Conservation (phyloP, 2,797 vertebrate species). For the Phoeniculus purpureus region DNA sequence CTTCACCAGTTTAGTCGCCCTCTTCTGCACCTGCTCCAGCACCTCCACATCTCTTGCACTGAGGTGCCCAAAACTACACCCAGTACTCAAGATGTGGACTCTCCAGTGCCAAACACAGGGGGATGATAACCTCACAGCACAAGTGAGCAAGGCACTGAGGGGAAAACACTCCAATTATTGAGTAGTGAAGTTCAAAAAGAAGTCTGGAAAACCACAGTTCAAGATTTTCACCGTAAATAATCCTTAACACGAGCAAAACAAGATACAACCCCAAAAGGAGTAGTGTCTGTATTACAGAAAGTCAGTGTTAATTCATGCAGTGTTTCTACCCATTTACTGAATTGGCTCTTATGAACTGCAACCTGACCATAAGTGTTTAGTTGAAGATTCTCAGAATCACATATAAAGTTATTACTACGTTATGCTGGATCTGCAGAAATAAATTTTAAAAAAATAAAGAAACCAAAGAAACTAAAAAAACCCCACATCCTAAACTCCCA, state of each 20-base stretch:
- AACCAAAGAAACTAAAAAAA: neutral
- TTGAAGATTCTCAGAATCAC: neutral
- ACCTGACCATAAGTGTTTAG: neutral
- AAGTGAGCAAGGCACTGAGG: rapidly evolving
- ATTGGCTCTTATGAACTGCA: neutral
- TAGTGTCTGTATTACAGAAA: rapidly evolving
- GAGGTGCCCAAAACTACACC: too few relatives aligned
- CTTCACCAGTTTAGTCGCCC: too few relatives aligned
- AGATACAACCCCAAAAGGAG: neutral
- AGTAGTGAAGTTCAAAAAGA: neutral
- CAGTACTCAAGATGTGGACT: too few relatives aligned
- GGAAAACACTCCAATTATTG: neutral
- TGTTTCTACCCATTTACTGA: neutral
- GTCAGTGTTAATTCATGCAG: neutral
- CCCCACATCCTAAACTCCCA: too few relatives aligned
- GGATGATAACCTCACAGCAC: too few relatives aligned
- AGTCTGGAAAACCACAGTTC: neutral
- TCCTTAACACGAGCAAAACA: neutral
- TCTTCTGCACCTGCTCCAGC: too few relatives aligned
- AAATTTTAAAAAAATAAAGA: neutral
- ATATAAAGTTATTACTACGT: neutral
- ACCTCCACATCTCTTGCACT: too few relatives aligned
- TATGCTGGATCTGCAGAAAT: neutral
- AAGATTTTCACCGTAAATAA: neutral
- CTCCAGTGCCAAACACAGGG: too few relatives aligned